phyloP scores from a whole-genome alignment of 37 sponge, comb jelly and placozoan genomes.

The Oopsacas minuta region DNA sequence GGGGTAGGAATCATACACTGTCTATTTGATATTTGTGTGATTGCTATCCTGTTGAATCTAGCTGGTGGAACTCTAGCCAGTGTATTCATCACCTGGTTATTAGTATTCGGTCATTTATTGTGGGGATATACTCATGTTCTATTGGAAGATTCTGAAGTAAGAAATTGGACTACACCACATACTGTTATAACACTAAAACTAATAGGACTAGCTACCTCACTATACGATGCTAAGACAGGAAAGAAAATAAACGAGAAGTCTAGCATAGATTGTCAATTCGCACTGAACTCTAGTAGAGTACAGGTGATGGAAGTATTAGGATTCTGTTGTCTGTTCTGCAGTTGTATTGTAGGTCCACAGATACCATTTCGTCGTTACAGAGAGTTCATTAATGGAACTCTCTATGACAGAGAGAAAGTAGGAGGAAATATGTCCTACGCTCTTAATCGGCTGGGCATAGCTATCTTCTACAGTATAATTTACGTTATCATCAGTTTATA shows the following conservation, averaged over 20 bases:
- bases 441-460: not conserved
- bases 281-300: not conserved
- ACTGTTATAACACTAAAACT: not conserved
- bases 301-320: not conserved
- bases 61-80: not conserved
- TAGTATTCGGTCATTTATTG: not conserved
- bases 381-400: not conserved
- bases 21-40: not conserved
- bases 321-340: not conserved
- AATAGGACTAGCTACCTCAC: not conserved
- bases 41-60: not conserved
- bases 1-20: not conserved
- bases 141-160: not conserved
- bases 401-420: not conserved
- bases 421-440: not conserved
- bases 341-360: not conserved
- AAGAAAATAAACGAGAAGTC: not conserved
- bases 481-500: not conserved
- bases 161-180: not conserved
- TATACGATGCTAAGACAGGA: not conserved
- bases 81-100: not conserved
- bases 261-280: not conserved
- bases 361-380: slow-evolving; percentile 8
- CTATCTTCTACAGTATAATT: not conserved
- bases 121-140: not conserved